Conservation (phyloP, 2,888 invertebrate species). For the Lissonota sp. region DNA sequence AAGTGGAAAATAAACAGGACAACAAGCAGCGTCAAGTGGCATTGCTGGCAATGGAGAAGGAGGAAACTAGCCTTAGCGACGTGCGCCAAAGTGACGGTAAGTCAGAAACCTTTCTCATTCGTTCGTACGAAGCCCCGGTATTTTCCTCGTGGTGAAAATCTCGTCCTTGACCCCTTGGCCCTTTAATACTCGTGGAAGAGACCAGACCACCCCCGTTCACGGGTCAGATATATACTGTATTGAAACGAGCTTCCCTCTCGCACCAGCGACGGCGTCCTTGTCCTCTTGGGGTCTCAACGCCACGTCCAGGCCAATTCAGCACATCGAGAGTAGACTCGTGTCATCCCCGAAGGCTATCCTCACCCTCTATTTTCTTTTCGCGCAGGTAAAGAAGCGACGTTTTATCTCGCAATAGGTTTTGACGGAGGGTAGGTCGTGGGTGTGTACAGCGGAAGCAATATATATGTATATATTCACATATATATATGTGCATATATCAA, state of each 20-base stretch:
- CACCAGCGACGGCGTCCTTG: conserved; percentile 19
- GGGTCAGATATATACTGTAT: no score
- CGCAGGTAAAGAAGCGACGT: conserved; percentile 34
- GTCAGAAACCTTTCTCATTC: neutral
- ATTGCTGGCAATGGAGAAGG: conserved; percentile 28
- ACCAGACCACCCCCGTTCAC: no score
- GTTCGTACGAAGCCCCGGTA: neutral
- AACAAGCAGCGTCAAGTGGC: neutral
- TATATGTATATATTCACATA: neutral
- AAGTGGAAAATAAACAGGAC: neutral
- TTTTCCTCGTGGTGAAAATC: no score
- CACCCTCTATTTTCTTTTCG: conserved; percentile 1
- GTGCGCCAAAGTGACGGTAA: conserved; percentile 16
- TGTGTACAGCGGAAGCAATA: conserved; percentile 9
- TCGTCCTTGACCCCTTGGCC: conserved; percentile 53
- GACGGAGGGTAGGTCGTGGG: conserved; percentile 50
- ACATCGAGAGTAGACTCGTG: conserved; percentile 24
- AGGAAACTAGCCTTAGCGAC: conserved; percentile 11
- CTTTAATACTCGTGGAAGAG: neutral
- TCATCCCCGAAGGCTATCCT: neutral
- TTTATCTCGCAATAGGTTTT: conserved; percentile 28
- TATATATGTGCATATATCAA: no score
- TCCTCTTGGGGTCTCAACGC: conserved; percentile 15
- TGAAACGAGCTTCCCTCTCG: neutral
- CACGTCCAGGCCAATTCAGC: neutral